These are phyloP conservation scores for Protula sp. DNA, from an alignment of 2,888 invertebrate species.

Conservation along the genomic window DNA sequence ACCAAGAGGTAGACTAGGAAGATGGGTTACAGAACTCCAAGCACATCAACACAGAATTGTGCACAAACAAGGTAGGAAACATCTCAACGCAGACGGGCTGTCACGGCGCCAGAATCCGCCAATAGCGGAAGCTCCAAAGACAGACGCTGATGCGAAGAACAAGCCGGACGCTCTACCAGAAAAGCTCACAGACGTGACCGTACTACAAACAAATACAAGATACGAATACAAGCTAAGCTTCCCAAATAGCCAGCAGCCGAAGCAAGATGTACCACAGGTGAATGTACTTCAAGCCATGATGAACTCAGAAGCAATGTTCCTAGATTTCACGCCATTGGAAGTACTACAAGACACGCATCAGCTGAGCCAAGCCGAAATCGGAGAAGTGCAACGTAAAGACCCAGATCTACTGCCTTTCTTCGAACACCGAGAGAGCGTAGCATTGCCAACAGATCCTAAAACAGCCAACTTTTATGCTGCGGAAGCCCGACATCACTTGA, in stretches of 20 bases:
- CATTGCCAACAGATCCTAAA: too few relatives aligned
- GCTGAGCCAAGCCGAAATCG: neutral
- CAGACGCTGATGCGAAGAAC: neutral
- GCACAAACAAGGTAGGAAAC: neutral
- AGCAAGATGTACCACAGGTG: neutral
- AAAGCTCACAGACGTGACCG: too few relatives aligned
- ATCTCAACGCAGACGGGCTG: neutral
- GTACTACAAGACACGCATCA: neutral
- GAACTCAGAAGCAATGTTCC: neutral
- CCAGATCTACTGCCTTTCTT: neutral
- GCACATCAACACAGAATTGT: neutral
- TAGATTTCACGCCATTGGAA: neutral
- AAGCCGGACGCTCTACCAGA: too few relatives aligned
- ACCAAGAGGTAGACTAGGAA: neutral
- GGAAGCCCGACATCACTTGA: too few relatives aligned
- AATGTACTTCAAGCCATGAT: too few relatives aligned
- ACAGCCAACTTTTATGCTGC: too few relatives aligned
- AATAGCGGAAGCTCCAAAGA: neutral
- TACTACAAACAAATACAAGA: too few relatives aligned
- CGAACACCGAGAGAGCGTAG: neutral
- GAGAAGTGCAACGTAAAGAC: neutral
- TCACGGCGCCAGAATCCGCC: neutral
- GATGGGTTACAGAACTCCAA: neutral
- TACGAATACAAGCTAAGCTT: too few relatives aligned
- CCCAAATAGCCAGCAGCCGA: too few relatives aligned